phyloP scores from a whole-genome alignment of 2,888 invertebrate genomes.

The Cyclophora albipunctata region DNA sequence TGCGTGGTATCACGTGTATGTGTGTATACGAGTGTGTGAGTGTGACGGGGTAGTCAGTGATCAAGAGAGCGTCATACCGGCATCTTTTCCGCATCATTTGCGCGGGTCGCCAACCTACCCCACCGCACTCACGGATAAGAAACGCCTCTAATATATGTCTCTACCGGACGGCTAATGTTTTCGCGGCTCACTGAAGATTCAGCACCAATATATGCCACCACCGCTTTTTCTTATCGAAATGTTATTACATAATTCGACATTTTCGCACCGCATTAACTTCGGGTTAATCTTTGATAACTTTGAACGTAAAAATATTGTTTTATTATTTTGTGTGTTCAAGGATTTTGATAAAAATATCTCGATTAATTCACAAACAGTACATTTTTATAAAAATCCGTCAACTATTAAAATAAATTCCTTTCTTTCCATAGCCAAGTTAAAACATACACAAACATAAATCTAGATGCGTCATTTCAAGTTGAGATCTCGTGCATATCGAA shows the following conservation, averaged over 20 bases:
- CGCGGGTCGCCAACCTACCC: constrained; percentile 31
- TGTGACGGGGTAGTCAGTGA: constrained; percentile 26
- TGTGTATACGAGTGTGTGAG: too few species aligned
- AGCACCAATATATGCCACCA: constrained; percentile 54
- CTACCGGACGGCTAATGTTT: constrained; percentile 49
- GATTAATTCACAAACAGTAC: too few species aligned
- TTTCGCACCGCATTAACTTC: constrained; percentile 53
- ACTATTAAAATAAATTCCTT: too few species aligned
- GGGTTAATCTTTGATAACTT: constrained; percentile 37
- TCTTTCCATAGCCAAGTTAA: too few species aligned
- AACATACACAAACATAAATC: too few species aligned
- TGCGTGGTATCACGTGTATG: too few species aligned
- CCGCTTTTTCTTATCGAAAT: constrained; percentile 57
- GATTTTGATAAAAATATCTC: too few species aligned
- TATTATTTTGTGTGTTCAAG: too few species aligned
- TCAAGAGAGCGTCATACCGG: constrained; percentile 51
- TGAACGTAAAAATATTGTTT: constrained; percentile 10
- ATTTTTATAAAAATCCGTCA: too few species aligned
- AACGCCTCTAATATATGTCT: constrained; percentile 37
- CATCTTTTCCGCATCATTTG: constrained; percentile 66
- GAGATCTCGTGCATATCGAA: not conserved
- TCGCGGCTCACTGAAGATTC: constrained; percentile 52
- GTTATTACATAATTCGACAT: constrained; percentile 56
- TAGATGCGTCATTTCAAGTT: not conserved
- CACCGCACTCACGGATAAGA: constrained; percentile 40